phyloP scores from a whole-genome alignment of 2,888 invertebrate species.

The Aphodius granarius region DNA sequence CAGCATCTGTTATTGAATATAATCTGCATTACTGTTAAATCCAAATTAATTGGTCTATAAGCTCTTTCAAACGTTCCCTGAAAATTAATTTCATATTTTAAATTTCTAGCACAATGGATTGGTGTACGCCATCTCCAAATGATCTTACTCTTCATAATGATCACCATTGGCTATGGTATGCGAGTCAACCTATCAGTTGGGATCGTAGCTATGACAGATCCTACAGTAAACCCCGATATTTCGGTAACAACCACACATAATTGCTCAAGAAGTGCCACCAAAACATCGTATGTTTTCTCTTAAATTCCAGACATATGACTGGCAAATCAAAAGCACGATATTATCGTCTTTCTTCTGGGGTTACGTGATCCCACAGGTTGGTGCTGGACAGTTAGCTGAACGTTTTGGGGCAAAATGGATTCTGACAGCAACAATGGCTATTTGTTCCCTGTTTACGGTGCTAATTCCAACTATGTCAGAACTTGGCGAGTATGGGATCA shows the following conservation, averaged over 20 bases:
- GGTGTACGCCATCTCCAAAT: constrained; percentile 67
- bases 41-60: too few relatives aligned
- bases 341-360: constrained; percentile 82
- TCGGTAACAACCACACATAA: constrained; percentile 9
- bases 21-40: too few relatives aligned
- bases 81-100: too few relatives aligned
- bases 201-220: constrained; percentile 73
- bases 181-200: constrained; percentile 71
- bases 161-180: constrained; percentile 64
- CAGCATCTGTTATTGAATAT: neutral
- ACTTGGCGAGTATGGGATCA: constrained; percentile 64
- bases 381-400: constrained; percentile 71
- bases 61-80: too few relatives aligned
- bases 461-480: constrained; percentile 69
- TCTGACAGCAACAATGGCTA: constrained; percentile 57
- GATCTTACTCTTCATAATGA: constrained; percentile 61
- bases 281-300: neutral
- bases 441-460: constrained; percentile 66
- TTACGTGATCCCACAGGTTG: constrained; percentile 72
- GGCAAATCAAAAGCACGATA: constrained; percentile 59
- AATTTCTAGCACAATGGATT: constrained; percentile 37
- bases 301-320: constrained; percentile 56
- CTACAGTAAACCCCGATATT: constrained; percentile 45
- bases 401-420: constrained; percentile 74
- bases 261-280: neutral